phyloP scores from a whole-genome alignment of 2,797 vertebrate species.

The Ceryle rudis region DNA sequence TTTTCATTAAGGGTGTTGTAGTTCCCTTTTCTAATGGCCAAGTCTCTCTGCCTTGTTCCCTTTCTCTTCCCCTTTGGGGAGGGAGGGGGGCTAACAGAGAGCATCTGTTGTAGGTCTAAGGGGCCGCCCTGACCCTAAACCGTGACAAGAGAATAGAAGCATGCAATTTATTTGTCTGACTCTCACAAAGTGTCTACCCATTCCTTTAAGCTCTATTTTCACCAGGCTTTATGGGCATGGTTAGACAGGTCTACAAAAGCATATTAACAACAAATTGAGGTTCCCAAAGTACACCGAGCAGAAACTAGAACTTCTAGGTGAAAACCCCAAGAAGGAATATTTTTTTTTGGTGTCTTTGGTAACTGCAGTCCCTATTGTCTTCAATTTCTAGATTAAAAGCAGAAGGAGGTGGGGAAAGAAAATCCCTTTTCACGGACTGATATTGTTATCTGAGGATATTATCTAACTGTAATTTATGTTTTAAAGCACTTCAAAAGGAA shows the following conservation, averaged over 20 bases:
- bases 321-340: background rate
- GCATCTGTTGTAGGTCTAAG: no score
- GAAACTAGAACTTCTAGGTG: background rate
- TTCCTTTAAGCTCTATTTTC: slow-evolving; percentile 16
- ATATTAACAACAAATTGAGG: background rate
- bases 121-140: no score
- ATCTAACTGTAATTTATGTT: slow-evolving; percentile 35
- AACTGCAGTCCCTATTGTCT: background rate
- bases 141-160: background rate
- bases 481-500: slow-evolving; percentile 46
- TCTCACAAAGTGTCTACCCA: slow-evolving; percentile 29
- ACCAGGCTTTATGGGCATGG: background rate
- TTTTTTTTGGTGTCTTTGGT: background rate
- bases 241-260: slow-evolving; percentile 1
- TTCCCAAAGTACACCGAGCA: background rate
- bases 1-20: no score
- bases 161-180: slow-evolving; percentile 38
- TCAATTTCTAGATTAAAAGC: slow-evolving; percentile 32
- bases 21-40: no score
- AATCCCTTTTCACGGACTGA: slow-evolving; percentile 19
- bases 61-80: no score
- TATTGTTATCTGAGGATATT: slow-evolving; percentile 22
- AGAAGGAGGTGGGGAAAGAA: background rate
- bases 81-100: no score
- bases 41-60: no score